A percentile compares a stretch with the other conserved stretches of the same genome.
phyloP scores from a whole-genome alignment of 2,113 vertebrate species.

The cat (Felis catus) region F.catus_Fca126_mat1.0 CM031415.1:171983501-171984000 shows the following conservation, averaged over 20 bases:
- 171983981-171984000: background rate
- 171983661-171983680: conserved; percentile 21
- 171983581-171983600: background rate
- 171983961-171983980: background rate
- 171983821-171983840: background rate
- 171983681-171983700: background rate
- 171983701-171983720: background rate
- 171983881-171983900: background rate
- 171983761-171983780: background rate
- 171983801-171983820: background rate
- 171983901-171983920: conserved; percentile 1
- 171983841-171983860: conserved; percentile 41
- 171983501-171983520: background rate
- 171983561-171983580: background rate
- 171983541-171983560: background rate
- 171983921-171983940: conserved; percentile 44
- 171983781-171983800: conserved; percentile 25
- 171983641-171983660: background rate
- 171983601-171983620: background rate
- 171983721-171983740: background rate
- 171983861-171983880: background rate
- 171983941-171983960: conserved; percentile 9
- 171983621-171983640: background rate
- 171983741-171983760: background rate
- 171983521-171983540: background rate